Evolutionary conservation across 2,888 invertebrate genomes (phyloP).

Genomic region (Aquatica leii): DNA sequence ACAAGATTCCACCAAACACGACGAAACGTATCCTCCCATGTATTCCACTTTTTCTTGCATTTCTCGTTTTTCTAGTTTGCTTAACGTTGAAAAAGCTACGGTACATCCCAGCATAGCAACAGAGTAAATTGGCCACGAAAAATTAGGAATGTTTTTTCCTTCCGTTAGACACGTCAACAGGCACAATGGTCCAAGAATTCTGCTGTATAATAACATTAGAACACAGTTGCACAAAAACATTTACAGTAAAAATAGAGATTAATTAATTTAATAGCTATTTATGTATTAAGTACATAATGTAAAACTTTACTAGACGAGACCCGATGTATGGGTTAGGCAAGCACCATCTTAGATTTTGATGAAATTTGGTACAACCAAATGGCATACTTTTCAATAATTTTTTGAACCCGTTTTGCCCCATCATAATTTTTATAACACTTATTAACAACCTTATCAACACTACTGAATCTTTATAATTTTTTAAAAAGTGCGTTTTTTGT

Average conservation of each 20-base stretch:
- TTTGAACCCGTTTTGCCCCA: too few relatives aligned
- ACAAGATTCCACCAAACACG: conserved; percentile 69
- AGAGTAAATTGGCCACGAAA: conserved; percentile 79
- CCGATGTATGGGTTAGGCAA: too few relatives aligned
- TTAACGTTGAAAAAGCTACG: conserved; percentile 68
- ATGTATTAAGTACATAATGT: neutral
- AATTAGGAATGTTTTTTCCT: conserved; percentile 77
- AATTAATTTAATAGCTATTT: neutral
- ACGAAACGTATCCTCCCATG: conserved; percentile 80
- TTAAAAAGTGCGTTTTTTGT: too few relatives aligned
- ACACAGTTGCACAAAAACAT: neutral
- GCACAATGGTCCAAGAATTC: conserved; percentile 85
- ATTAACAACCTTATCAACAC: too few relatives aligned
- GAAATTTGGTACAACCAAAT: too few relatives aligned
- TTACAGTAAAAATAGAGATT: conserved; percentile 4
- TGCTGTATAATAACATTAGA: conserved; percentile 58
- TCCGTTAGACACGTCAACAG: conserved; percentile 77
- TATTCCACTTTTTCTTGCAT: conserved; percentile 71
- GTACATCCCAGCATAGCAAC: conserved; percentile 80
- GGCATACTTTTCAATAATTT: too few relatives aligned
- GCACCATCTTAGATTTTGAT: too few relatives aligned
- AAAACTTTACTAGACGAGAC: too few relatives aligned
- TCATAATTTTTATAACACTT: too few relatives aligned
- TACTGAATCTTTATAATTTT: too few relatives aligned
- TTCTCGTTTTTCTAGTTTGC: conserved; percentile 62